Percentiles rank a stretch among this genome's conserved stretches.
These are phyloP conservation scores for Callithrix jacchus DNA, from an alignment of 2,113 vertebrate genomes.

Conservation along the genomic window DNA sequence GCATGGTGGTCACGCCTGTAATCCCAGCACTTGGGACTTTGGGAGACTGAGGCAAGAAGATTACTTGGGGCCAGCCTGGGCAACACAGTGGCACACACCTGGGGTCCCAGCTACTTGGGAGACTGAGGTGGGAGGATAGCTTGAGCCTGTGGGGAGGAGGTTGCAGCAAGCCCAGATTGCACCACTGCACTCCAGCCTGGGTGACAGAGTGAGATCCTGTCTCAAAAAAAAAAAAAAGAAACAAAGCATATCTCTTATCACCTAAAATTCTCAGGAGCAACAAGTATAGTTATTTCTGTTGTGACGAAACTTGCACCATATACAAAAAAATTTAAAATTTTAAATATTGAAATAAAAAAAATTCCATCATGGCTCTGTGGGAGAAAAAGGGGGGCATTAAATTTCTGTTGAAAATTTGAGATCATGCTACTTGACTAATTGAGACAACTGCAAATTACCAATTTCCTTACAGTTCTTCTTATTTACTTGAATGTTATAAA, in stretches of 20 bases:
- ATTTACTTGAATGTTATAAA: background rate
- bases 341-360: too few species aligned
- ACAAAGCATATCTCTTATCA: too few species aligned
- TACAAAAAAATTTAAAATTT: too few species aligned
- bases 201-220: background rate
- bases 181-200: background rate
- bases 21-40: background rate
- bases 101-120: background rate
- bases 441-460: conserved; percentile 14
- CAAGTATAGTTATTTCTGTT: too few species aligned
- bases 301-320: too few species aligned
- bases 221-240: background rate
- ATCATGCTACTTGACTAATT: background rate
- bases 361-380: too few species aligned
- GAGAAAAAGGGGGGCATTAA: background rate
- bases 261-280: too few species aligned
- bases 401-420: background rate
- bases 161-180: background rate
- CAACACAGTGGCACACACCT: background rate
- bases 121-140: background rate
- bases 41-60: background rate
- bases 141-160: background rate
- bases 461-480: background rate
- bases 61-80: background rate
- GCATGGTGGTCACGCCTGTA: background rate